A percentile compares a stretch with the other conserved stretches of the same genome.
These are phyloP conservation scores for Opisthocomus hoazin DNA, from an alignment of 2,113 vertebrate genomes.

Conservation along the genomic window DNA sequence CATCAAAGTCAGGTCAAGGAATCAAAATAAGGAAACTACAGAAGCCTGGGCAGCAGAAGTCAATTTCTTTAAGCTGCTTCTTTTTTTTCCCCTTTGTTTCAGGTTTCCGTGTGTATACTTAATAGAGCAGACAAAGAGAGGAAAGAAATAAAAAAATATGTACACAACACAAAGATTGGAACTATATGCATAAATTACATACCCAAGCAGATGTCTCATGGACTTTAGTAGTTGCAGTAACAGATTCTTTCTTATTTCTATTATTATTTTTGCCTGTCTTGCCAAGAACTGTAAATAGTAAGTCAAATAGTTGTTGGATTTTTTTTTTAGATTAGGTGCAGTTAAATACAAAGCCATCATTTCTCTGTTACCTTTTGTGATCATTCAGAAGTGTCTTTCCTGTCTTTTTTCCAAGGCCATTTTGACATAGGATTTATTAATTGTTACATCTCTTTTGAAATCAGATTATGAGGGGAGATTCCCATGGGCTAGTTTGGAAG, in stretches of 20 bases:
- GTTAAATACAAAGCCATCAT: not conserved
- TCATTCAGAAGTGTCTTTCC: not conserved
- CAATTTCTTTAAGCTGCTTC: not conserved
- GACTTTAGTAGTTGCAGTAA: not conserved
- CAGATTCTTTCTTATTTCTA: not conserved
- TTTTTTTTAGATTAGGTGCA: not conserved
- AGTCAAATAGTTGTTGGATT: not conserved
- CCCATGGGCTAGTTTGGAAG: not conserved
- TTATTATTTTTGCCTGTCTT: not conserved
- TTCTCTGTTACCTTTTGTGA: not conserved
- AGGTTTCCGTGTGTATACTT: not conserved
- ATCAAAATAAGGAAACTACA: slow-evolving; percentile 17
- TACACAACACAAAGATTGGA: not conserved
- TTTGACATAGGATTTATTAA: not conserved
- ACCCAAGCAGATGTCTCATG: not conserved
- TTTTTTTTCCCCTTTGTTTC: not conserved
- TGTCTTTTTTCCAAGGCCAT: not conserved
- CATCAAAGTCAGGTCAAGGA: slow-evolving; percentile 56
- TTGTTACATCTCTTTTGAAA: not conserved
- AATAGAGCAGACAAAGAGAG: not conserved
- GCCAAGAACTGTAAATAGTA: not conserved
- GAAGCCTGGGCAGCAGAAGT: not conserved
- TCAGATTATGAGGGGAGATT: not conserved
- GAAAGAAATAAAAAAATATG: not conserved
- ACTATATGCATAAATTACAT: not conserved